Conservation (phyloP, 2,113 vertebrate species). For the Castor canadensis region DNA sequence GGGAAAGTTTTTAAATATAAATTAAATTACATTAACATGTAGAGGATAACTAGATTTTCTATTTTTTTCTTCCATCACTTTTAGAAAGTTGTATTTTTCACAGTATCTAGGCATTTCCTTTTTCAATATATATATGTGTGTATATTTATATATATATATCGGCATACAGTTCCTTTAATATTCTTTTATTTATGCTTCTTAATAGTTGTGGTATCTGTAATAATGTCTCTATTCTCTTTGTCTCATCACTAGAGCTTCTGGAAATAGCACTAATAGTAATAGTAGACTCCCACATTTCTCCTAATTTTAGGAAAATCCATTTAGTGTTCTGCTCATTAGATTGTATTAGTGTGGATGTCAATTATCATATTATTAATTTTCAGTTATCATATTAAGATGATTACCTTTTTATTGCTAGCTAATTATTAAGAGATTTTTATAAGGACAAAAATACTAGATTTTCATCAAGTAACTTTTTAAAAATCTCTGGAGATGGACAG, state of each 20-base stretch:
- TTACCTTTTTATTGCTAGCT: background rate
- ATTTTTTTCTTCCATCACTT: background rate
- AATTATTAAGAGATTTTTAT: background rate
- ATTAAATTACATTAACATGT: background rate
- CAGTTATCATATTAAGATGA: background rate
- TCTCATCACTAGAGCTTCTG: background rate
- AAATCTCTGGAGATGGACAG: background rate
- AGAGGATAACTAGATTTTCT: background rate
- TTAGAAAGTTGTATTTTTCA: slow-evolving; percentile 15
- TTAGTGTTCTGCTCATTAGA: background rate
- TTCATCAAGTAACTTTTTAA: slow-evolving; percentile 27
- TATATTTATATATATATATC: too few relatives aligned
- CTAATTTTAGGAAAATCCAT: background rate
- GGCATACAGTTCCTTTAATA: too few relatives aligned
- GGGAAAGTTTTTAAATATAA: too few relatives aligned
- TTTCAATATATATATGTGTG: too few relatives aligned
- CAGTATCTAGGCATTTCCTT: background rate
- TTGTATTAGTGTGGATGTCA: background rate
- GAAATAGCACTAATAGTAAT: background rate
- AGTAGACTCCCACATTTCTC: background rate
- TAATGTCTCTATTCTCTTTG: background rate
- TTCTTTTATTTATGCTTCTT: background rate
- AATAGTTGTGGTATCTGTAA: background rate
- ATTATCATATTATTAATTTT: too few relatives aligned
- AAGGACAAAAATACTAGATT: background rate